Percentiles rank a stretch among this genome's conserved stretches.
Evolutionary conservation across 2,888 invertebrate genomes (phyloP).

Genomic region (Willowsia nigromaculata): DNA sequence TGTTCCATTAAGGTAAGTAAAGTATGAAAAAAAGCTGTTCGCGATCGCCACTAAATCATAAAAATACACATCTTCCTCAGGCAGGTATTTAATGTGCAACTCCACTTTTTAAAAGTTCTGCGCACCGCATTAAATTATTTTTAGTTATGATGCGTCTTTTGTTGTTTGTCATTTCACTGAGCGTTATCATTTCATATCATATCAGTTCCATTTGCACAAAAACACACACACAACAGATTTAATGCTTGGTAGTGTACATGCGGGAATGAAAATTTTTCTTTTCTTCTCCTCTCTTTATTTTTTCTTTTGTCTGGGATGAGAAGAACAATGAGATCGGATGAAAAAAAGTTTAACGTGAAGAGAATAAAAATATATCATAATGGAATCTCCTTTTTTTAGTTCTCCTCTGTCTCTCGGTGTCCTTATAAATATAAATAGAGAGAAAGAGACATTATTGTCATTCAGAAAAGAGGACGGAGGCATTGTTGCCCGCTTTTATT

Average conservation of each 20-base stretch:
- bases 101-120: not conserved
- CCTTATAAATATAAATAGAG: constrained; percentile 26
- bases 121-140: not conserved
- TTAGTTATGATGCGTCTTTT: constrained; percentile 48
- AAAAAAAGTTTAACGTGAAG: constrained; percentile 45
- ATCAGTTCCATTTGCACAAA: constrained; percentile 51
- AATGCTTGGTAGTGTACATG: not conserved
- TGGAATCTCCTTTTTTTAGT: constrained; percentile 27
- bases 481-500: constrained; percentile 43
- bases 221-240: not conserved
- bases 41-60: not conserved
- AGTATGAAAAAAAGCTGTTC: not conserved
- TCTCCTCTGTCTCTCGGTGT: constrained; percentile 37
- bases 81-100: constrained; percentile 4
- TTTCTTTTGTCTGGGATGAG: constrained; percentile 34
- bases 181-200: constrained; percentile 53
- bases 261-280: constrained; percentile 40
- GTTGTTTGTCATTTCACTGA: constrained; percentile 42
- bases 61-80: not conserved
- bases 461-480: constrained; percentile 31
- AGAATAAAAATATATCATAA: constrained; percentile 44
- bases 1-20: constrained; percentile 21
- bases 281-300: constrained; percentile 15
- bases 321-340: constrained; percentile 30
- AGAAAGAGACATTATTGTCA: constrained; percentile 58